A percentile compares a stretch with the other conserved stretches of the same genome.
phyloP scores from a whole-genome alignment of 2,797 vertebrate genomes.

The Thaleichthys pacificus region DNA sequence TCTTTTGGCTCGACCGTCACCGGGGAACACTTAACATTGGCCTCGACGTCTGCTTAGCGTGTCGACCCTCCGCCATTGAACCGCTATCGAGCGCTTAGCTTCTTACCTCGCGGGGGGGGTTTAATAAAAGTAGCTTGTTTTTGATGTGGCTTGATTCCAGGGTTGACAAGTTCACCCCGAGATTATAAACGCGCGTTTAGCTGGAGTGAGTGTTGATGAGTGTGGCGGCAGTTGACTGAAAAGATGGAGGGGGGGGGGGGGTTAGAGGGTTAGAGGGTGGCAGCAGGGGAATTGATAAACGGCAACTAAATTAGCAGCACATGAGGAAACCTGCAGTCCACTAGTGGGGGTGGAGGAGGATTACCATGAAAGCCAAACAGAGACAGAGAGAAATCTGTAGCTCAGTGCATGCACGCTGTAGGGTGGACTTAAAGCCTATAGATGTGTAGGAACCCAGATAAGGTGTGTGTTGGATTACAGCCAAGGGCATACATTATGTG shows the following conservation, averaged over 20 bases:
- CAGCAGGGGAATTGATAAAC: slow-evolving; percentile 35
- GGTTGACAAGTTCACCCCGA: slow-evolving; percentile 48
- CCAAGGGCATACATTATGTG: no score
- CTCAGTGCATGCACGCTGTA: no score
- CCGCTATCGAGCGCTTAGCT: no score
- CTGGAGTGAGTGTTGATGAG: slow-evolving; percentile 26
- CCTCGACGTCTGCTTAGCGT: no score
- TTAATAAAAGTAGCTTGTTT: no score
- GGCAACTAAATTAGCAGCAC: slow-evolving; percentile 32
- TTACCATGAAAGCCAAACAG: background rate
- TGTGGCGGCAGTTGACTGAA: background rate
- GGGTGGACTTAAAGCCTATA: no score
- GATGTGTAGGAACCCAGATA: no score
- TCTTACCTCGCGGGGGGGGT: background rate
- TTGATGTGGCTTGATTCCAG: slow-evolving; percentile 21
- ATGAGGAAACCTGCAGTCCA: background rate
- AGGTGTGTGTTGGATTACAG: no score
- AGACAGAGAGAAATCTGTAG: no score
- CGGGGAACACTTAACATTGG: background rate
- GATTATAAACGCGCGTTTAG: slow-evolving; percentile 40
- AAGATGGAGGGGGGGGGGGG: background rate
- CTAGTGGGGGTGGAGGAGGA: slow-evolving; percentile 12
- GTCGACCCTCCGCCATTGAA: no score
- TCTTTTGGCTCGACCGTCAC: no score
- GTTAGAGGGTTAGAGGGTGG: background rate